Evolutionary conservation across 1,140 invertebrate genomes (phyloP), one percentile per base, ranked within the genome.

Genomic region (Acromyrmex charruanus): DNA sequence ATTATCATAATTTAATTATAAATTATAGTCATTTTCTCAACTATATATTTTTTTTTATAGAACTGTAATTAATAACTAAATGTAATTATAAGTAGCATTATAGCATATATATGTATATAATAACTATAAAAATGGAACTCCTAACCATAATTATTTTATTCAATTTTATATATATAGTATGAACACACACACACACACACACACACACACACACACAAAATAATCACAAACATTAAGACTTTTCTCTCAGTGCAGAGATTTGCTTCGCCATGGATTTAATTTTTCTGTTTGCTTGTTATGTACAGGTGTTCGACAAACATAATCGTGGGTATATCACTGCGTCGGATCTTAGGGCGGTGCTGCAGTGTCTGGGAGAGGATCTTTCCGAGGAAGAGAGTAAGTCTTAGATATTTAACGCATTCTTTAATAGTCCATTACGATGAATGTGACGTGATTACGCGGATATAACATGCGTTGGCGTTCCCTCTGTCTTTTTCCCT

Each of bases 251-350:
- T 51, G 49, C 12, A 39, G 10, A 65, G 28, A 35, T 21, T 65
- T 35, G 72, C 25, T 0, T 3, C 3, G 14, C 25, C n/a, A n/a
- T 12, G 18, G 14, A 63, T 65, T 71, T 59, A 59, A 82, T 63
- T 82, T 31, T 44, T 68, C 35, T 61, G 18, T 84, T 63, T 77
- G 28, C 49, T 65, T 51, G 4, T 85, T 35, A 53, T 31, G 16
- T 49, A 87, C 95, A 96, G 96, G 96, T 96, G 2, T 98, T 98
- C 91, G 98, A 98, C 93, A 98, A 98, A 92, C 98, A 98, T 91
- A 98, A 98, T 94, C 96, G 98, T 18, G 98, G 98, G 0, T 98
- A 98, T 92, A 98, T 98, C 84, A 98, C 97, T 44, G 97, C 98
- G 3, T 98, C 98, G 0, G 98, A 98, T 93, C 95, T 98, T 53